These are phyloP conservation scores for Perccottus glenii DNA, from an alignment of 2,113 vertebrate genomes.

Conservation along the genomic window DNA sequence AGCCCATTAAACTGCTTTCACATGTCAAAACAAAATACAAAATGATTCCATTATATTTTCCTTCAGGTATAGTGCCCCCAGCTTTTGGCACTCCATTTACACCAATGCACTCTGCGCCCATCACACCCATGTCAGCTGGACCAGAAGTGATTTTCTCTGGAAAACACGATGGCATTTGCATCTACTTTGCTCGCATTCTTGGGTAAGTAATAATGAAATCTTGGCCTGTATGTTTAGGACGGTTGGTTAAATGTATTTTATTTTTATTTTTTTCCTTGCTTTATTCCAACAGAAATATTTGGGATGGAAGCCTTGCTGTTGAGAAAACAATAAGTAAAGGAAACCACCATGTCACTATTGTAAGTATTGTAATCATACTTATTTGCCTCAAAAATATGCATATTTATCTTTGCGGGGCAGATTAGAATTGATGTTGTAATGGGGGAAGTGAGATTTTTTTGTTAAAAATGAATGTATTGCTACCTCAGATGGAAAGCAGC, in stretches of 20 bases:
- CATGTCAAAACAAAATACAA: neutral
- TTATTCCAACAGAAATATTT: conserved; percentile 87
- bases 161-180: conserved; percentile 93
- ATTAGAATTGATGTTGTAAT: neutral
- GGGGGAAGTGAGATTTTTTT: neutral
- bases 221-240: neutral
- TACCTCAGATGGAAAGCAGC: conserved; percentile 89
- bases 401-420: too few relatives aligned
- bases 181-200: conserved; percentile 94
- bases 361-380: conserved; percentile 70
- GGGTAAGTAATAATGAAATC: conserved; percentile 80
- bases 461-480: neutral
- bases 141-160: conserved; percentile 96
- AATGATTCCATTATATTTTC: neutral
- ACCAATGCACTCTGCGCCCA: conserved; percentile 59
- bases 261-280: neutral
- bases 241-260: neutral
- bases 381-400: neutral
- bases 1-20: neutral
- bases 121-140: conserved; percentile 81
- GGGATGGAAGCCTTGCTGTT: conserved; percentile 94
- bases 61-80: conserved; percentile 79
- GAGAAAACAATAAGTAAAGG: conserved; percentile 88
- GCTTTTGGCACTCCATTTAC: conserved; percentile 80
- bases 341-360: conserved; percentile 85